Conservation (phyloP, 2,113 vertebrate genomes). For the Tragelaphus imberbis region DNA sequence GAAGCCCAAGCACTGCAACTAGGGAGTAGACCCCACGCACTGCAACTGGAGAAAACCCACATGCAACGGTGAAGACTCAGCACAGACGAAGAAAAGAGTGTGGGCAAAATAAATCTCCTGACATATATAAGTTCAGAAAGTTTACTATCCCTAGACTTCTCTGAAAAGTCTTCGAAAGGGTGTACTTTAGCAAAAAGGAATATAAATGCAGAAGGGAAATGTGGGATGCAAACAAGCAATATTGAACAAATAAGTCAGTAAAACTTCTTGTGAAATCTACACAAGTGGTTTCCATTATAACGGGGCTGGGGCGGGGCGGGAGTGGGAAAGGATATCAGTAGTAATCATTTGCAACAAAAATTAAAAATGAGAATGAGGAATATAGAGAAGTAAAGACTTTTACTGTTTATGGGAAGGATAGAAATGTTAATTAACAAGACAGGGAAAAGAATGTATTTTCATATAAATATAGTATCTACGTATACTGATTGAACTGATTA, state of each 20-base stretch:
- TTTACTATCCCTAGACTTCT: background rate
- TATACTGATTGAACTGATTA: background rate
- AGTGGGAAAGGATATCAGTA: background rate
- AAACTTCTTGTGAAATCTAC: background rate
- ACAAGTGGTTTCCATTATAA: background rate
- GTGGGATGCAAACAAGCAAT: background rate
- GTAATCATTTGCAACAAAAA: background rate
- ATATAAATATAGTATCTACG: background rate
- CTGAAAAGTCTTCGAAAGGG: background rate
- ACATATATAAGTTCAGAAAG: background rate
- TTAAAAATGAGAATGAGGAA: background rate
- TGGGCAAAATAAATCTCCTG: background rate
- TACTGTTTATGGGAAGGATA: background rate
- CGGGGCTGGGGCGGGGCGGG: accelerated
- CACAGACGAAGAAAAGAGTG: background rate
- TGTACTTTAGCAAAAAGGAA: background rate
- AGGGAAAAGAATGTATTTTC: background rate
- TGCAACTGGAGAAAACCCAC: background rate
- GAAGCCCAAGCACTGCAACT: accelerated
- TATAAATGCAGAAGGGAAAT: background rate
- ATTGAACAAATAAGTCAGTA: background rate
- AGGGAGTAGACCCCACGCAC: background rate
- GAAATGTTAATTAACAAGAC: background rate
- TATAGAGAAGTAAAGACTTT: background rate
- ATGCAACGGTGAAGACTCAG: background rate